Evolutionary conservation across 2,797 vertebrate species (phyloP).

Genomic region (Gymnoscopelus braueri): DNA sequence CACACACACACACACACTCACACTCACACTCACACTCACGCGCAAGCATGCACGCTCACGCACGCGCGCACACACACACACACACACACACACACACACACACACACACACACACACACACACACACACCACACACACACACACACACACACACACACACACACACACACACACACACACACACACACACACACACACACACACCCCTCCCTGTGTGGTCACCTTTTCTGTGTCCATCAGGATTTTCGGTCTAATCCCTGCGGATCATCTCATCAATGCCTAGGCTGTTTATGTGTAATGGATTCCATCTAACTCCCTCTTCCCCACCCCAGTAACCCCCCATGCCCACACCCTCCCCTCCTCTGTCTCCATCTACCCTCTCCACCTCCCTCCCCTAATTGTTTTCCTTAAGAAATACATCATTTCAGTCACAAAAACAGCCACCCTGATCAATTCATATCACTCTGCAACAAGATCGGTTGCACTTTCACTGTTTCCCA

Average conservation of each 20-base stretch:
- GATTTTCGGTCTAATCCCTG: conserved; percentile 80
- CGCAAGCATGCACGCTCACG: not conserved
- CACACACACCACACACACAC: conserved; percentile 16
- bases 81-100: conserved; percentile 20
- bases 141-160: conserved; percentile 27
- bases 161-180: conserved; percentile 26
- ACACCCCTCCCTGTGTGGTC: conserved; percentile 69
- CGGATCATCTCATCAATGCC: conserved; percentile 81
- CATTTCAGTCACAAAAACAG: too few relatives aligned
- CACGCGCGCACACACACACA: conserved; percentile 12
- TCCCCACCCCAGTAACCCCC: conserved; percentile 7
- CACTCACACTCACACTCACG: conserved; percentile 7
- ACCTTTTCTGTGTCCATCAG: conserved; percentile 82
- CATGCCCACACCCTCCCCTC: not conserved
- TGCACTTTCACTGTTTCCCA: too few relatives aligned
- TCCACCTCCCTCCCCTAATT: conserved; percentile 1
- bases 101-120: conserved; percentile 22
- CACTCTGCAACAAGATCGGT: too few relatives aligned
- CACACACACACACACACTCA: conserved; percentile 9
- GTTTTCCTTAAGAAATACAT: too few relatives aligned
- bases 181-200: conserved; percentile 16
- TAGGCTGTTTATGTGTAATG: conserved; percentile 80
- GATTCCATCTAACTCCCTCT: conserved; percentile 69
- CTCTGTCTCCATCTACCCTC: not conserved
- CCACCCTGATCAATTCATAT: too few relatives aligned